A percentile compares a stretch with the other conserved stretches of the same genome.
Evolutionary conservation across 2,797 vertebrate genomes (phyloP).

Genomic region (Huso huso): DNA sequence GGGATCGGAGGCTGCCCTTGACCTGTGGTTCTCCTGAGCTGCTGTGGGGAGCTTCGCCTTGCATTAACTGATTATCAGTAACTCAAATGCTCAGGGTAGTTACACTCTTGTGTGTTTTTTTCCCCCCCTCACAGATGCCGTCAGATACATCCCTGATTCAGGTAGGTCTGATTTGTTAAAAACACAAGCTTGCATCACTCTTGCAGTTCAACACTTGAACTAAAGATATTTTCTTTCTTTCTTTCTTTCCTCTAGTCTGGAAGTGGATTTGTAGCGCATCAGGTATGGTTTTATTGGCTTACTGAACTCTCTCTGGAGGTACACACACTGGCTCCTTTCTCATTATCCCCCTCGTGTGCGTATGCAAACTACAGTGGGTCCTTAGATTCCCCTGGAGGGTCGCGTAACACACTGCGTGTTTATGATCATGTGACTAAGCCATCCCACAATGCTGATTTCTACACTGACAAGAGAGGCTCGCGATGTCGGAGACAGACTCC

Average conservation of each 20-base stretch:
- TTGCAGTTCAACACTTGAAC: conserved; percentile 7
- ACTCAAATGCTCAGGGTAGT: too few relatives aligned
- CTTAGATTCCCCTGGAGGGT: not conserved
- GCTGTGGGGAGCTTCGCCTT: too few relatives aligned
- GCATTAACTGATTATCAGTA: too few relatives aligned
- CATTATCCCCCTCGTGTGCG: not conserved
- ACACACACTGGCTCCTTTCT: not conserved
- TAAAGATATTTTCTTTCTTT: conserved; percentile 11
- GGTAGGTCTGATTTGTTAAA: conserved; percentile 35
- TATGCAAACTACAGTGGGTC: not conserved
- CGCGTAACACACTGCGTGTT: too few relatives aligned
- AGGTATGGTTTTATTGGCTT: conserved; percentile 31
- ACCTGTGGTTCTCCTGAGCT: too few relatives aligned
- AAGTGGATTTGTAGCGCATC: conserved; percentile 53
- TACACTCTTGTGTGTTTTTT: not conserved
- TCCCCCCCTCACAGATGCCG: conserved; percentile 29
- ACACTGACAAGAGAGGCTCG: too few relatives aligned
- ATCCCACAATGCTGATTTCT: too few relatives aligned
- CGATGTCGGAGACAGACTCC: too few relatives aligned
- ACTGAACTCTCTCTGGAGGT: too few relatives aligned
- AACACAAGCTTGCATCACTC: not conserved
- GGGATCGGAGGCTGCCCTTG: too few relatives aligned
- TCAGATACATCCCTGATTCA: conserved; percentile 61
- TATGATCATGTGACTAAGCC: not conserved
- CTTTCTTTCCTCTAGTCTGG: conserved; percentile 49